Conservation (phyloP, 2,113 vertebrate species). For the Bucco capensis region DNA sequence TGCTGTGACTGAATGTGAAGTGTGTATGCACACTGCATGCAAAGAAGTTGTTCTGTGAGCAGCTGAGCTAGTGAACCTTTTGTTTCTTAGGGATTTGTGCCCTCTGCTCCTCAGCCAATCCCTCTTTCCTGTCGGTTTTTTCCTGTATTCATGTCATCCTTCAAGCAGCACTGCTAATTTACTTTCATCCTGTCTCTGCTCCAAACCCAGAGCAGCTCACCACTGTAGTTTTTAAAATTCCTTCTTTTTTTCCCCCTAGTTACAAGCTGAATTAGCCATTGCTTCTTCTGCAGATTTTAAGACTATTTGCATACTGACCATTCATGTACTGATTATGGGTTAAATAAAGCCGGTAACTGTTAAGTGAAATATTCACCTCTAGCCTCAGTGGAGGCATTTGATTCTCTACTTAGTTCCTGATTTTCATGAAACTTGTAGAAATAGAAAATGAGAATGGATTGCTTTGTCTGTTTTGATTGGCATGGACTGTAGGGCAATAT, state of each 20-base stretch:
- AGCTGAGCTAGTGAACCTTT: not conserved
- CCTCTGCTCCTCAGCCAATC: not conserved
- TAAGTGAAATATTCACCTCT: not conserved
- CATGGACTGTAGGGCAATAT: not conserved
- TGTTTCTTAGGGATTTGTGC: not conserved
- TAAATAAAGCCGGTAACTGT: not conserved
- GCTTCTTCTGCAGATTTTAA: not conserved
- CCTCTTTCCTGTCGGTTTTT: not conserved
- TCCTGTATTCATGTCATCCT: not conserved
- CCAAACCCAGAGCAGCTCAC: not conserved
- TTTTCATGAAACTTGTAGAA: not conserved
- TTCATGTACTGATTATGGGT: not conserved
- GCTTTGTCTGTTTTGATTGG: constrained; percentile 21
- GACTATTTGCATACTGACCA: not conserved
- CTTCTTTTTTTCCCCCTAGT: not conserved
- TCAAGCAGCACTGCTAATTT: not conserved
- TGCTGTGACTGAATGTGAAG: not conserved
- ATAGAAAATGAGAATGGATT: not conserved
- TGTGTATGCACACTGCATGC: accelerated
- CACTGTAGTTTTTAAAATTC: not conserved
- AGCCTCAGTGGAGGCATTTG: not conserved
- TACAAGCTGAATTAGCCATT: not conserved
- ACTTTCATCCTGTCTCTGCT: not conserved
- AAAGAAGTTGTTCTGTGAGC: not conserved
- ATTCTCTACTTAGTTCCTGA: not conserved